Evolutionary conservation across 2,113 vertebrate genomes (phyloP).

Genomic region (Astur gentilis): DNA sequence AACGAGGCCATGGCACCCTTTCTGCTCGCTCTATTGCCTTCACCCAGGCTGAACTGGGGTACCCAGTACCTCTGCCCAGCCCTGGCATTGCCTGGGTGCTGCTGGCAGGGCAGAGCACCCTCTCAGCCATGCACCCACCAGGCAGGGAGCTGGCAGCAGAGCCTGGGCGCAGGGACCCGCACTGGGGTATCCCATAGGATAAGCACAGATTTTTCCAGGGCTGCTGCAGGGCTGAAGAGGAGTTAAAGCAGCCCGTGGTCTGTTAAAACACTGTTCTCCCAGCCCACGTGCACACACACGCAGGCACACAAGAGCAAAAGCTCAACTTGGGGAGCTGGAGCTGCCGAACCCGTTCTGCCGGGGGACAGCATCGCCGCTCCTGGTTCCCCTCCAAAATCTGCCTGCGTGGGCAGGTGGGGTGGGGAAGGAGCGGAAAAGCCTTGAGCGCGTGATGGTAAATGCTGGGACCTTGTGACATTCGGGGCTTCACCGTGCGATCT

Average conservation of each 20-base stretch:
- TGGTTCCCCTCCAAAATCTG: neutral
- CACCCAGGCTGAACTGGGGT: neutral
- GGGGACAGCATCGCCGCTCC: neutral
- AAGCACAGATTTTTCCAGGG: neutral
- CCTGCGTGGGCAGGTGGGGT: neutral
- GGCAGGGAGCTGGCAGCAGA: neutral
- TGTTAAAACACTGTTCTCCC: neutral
- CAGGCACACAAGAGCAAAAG: neutral
- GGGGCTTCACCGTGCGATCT: neutral
- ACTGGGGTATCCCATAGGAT: neutral
- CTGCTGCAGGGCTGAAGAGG: neutral
- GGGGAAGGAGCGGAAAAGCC: neutral
- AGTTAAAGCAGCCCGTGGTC: neutral
- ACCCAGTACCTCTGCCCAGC: neutral
- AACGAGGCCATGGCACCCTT: neutral
- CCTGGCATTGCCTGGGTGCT: neutral
- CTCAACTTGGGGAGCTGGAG: fast-evolving
- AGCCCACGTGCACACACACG: fast-evolving
- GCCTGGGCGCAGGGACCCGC: neutral
- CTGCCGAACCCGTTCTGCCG: neutral
- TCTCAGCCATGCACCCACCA: neutral
- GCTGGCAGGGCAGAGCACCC: neutral
- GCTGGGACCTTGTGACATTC: fast-evolving
- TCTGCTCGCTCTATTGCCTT: fast-evolving
- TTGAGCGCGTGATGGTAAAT: fast-evolving